Conservation (phyloP, 2,888 invertebrate genomes). For the Beris chalybata region DNA sequence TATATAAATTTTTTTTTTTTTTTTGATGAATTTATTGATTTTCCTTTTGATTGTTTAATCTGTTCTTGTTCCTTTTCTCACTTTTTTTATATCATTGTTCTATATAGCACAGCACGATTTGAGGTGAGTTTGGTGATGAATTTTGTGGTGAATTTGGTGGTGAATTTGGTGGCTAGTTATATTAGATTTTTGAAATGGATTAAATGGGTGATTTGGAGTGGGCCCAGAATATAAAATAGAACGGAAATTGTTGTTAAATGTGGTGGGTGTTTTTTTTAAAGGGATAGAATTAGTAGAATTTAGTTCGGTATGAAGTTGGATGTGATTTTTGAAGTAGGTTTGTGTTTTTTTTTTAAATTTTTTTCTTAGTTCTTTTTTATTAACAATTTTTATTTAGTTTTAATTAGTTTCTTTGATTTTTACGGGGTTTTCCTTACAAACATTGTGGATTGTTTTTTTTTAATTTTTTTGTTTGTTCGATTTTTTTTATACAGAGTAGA, state of each 20-base stretch:
- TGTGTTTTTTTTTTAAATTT: constrained; percentile 1
- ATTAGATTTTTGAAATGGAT: too few species aligned
- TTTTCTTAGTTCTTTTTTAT: constrained; percentile 5
- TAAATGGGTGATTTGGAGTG: too few species aligned
- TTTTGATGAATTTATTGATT: too few species aligned
- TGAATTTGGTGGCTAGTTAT: too few species aligned
- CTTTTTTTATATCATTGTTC: constrained; percentile 28
- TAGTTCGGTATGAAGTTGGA: too few species aligned
- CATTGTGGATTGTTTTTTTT: not conserved
- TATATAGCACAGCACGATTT: constrained; percentile 31
- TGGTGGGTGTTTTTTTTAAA: too few species aligned
- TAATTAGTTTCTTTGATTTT: not conserved
- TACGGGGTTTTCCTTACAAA: not conserved
- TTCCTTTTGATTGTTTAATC: not conserved
- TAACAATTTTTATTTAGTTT: constrained; percentile 2
- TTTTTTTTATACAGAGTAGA: constrained; percentile 36
- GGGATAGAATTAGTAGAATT: too few species aligned
- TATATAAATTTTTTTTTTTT: not conserved
- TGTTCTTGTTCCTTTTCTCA: constrained; percentile 24
- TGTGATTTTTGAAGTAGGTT: not conserved
- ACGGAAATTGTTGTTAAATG: too few species aligned
- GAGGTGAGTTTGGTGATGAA: constrained; percentile 19
- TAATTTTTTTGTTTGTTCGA: constrained; percentile 21
- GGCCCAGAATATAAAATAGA: too few species aligned
- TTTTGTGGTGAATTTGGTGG: too few species aligned